Evolutionary conservation across 2,888 invertebrate genomes (phyloP), one percentile per base, ranked within the genome.

Genomic region (Arctia plantaginis): DNA sequence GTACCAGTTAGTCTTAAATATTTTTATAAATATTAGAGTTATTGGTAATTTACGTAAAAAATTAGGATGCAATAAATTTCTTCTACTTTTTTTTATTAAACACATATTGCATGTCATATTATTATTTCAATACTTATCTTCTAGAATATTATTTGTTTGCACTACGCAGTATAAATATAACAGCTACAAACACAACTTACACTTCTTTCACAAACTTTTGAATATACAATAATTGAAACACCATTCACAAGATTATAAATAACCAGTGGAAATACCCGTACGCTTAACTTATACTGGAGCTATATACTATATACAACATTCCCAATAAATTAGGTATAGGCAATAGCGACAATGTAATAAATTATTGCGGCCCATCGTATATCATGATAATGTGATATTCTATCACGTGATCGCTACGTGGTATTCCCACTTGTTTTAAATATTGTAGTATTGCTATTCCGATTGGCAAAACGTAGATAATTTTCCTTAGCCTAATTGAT

Each of bases 171-270:
- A 55, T 51, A 23, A 51, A 51, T 10, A 23, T 47, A 18, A 55
- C n/a, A 55, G n/a, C n/a, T 55, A 55, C 10, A 55, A 51, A 51
- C 12, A 27, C n/a, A 27, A 59, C 27, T 59, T 27, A 47, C 55
- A 55, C 12, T 15, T 59, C 15, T 27, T 59, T 35, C 30, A 23
- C 64, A 33, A 35, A 65, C 10, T 12, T 30, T 20, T 0, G 33
- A 20, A 8, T 65, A 20, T 65, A 64, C 64, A 64, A 33, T 64
- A 64, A 55, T 30, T 62, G 62, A 44, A 44, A 44, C 44, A 67
- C 15, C n/a, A 12, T 67, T 41, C 20, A 30, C 12, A 47, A 44
- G 10, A 47, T 33, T 10, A 41, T 18, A 44, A 67, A 67, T 13
- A 51, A 51, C 20, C 3, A 33, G 18, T 30, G n/a, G 10, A 35